Percentiles rank a stretch among this genome's conserved stretches.
phyloP scores from a whole-genome alignment of 2,797 vertebrate genomes.

The Scleropages formosus region DNA sequence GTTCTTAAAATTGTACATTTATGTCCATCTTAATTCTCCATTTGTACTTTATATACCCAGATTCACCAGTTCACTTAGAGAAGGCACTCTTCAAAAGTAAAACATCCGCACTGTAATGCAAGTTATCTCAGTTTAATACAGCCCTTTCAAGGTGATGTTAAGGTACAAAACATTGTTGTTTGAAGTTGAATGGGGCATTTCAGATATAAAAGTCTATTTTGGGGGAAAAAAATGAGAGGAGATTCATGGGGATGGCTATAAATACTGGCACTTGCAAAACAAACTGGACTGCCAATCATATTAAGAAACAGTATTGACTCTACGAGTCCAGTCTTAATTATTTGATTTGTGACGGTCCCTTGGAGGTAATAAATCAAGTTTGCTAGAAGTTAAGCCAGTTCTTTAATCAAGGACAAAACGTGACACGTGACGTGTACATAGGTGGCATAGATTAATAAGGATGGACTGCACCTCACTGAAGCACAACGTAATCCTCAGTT shows the following conservation, averaged over 20 bases:
- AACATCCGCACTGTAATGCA: conserved; percentile 15
- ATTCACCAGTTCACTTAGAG: conserved; percentile 10
- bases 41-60: conserved; percentile 12
- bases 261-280: background rate
- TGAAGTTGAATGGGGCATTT: conserved; percentile 20
- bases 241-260: background rate
- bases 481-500: background rate
- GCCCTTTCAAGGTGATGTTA: conserved; percentile 10
- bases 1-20: background rate
- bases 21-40: background rate
- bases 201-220: conserved; percentile 2
- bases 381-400: conserved; percentile 4
- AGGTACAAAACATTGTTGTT: background rate
- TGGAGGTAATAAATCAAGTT: too few relatives aligned
- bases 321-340: too few relatives aligned
- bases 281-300: too few relatives aligned
- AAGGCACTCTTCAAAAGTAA: conserved; percentile 36
- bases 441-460: too few relatives aligned
- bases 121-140: conserved; percentile 18
- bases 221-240: background rate
- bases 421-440: too few relatives aligned
- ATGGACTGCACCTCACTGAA: too few relatives aligned
- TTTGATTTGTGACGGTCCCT: too few relatives aligned
- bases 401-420: background rate
- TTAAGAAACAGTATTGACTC: too few relatives aligned